Evolutionary conservation across 1,140 invertebrate species (phyloP), one percentile per base, ranked within the genome.

Genomic region (Drosophila persimilis): DNA sequence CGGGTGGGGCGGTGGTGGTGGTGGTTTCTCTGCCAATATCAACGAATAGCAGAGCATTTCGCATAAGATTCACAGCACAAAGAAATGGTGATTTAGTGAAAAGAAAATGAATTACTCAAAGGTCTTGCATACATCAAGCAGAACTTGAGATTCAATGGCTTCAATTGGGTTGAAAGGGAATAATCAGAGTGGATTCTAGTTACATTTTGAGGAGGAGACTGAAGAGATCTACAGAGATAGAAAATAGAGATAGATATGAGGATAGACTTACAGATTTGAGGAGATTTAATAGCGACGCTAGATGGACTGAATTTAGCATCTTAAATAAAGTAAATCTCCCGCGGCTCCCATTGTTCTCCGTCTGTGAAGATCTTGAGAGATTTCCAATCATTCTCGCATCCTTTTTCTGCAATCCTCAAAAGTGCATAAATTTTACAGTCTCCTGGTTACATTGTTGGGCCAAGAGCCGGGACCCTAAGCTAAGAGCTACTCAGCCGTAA

Each of bases 351-450:
- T 8, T 31, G 29, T 7, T 9, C 29, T 31, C 2, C 8, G 0
- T 9, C 29, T 31, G 31, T 9, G 41, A 35, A 50, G 51, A 69
- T 45, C 65, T 69, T 67, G 13, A 26, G 65, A 67, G 63, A 67
- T 47, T 56, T 46, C 51, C 65, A 67, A 67, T 57, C 51, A 64
- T 69, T 67, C 50, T 69, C 66, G 64, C 52, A 69, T 52, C 54
- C 51, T 44, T 43, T 57, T 70, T 31, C 31, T 8, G 31, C 66
- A 70, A 70, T 70, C 52, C 66, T 69, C 35, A 69, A 70, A 70
- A 70, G 66, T 70, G 66, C 66, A 70, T 70, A 70, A 69, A 70
- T 70, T 70, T 70, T 70, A 70, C 64, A 70, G 66, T 70, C 66
- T 70, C 64, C 66, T 69, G 63, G 63, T 15, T 69, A 69, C 66